phyloP scores from a whole-genome alignment of 2,888 invertebrate species.

The Conistra vaccinii region DNA sequence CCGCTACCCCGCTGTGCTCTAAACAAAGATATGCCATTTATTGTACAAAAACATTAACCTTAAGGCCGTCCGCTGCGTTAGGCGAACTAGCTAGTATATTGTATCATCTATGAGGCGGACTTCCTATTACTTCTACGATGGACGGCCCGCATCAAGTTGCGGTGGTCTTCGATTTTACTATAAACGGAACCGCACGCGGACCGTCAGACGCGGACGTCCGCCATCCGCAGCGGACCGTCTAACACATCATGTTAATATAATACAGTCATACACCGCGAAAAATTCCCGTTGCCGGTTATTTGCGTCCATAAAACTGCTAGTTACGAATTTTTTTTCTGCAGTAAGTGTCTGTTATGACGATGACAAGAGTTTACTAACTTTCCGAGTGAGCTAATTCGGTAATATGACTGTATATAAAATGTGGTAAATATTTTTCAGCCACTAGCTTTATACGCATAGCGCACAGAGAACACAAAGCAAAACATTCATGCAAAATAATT shows the following conservation, averaged over 20 bases:
- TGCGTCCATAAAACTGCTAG: background rate
- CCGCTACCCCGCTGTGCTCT: slow-evolving; percentile 86
- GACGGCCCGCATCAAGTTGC: background rate
- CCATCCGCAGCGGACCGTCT: slow-evolving; percentile 3
- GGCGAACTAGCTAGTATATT: background rate
- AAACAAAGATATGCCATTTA: slow-evolving; percentile 44
- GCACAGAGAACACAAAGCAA: slow-evolving; percentile 55
- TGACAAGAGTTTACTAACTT: background rate
- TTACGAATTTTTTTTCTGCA: background rate
- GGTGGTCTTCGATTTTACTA: background rate
- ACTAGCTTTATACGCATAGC: slow-evolving; percentile 56
- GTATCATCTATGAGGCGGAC: background rate
- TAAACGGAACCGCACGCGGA: background rate
- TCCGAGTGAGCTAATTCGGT: background rate
- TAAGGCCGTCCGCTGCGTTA: slow-evolving; percentile 20
- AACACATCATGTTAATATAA: background rate
- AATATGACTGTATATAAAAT: slow-evolving; percentile 27
- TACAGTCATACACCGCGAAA: slow-evolving; percentile 35
- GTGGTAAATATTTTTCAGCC: slow-evolving; percentile 21
- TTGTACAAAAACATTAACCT: slow-evolving; percentile 9
- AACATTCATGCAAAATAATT: slow-evolving; percentile 66
- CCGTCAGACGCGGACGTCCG: background rate
- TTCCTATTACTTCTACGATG: background rate
- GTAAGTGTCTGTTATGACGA: background rate
- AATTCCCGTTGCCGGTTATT: background rate